These are phyloP conservation scores for Leptobrachium ailaonicum DNA, from an alignment of 2,113 vertebrate genomes.

Conservation along the genomic window DNA sequence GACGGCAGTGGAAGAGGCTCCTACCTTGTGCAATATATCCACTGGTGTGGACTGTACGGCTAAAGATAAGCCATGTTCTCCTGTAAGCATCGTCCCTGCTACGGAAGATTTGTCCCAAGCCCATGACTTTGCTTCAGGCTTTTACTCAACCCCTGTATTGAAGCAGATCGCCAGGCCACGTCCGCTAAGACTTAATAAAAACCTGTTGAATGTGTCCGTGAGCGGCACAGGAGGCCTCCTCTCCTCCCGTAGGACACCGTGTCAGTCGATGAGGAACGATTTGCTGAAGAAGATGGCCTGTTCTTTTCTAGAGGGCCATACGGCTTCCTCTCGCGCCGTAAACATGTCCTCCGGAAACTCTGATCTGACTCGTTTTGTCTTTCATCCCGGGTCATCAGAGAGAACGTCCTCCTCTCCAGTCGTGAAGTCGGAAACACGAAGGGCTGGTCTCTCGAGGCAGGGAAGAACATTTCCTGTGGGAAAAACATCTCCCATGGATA, in stretches of 20 bases:
- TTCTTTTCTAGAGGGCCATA: neutral
- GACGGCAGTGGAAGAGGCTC: slow-evolving; percentile 11
- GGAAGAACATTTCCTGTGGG: neutral
- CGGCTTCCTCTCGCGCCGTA: neutral
- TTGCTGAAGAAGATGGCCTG: slow-evolving; percentile 48
- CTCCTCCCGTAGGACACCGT: slow-evolving; percentile 52
- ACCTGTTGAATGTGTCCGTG: slow-evolving; percentile 46
- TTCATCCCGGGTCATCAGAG: slow-evolving; percentile 39
- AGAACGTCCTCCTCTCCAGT: slow-evolving; percentile 47
- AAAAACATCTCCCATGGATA: neutral
- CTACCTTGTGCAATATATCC: too few relatives aligned
- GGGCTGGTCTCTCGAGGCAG: slow-evolving; percentile 3
- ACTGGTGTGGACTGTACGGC: too few relatives aligned
- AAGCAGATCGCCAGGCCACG: slow-evolving; percentile 51
- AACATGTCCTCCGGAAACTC: neutral
- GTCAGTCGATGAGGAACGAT: slow-evolving; percentile 52
- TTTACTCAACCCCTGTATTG: slow-evolving; percentile 76
- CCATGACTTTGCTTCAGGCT: slow-evolving; percentile 68
- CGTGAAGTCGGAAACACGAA: slow-evolving; percentile 26
- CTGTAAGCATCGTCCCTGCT: too few relatives aligned
- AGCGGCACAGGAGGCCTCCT: neutral
- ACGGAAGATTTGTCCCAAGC: slow-evolving; percentile 25
- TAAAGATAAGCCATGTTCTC: too few relatives aligned
- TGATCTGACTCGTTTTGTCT: neutral
- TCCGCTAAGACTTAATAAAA: slow-evolving; percentile 30